Evolutionary conservation across 2,113 vertebrate genomes (phyloP), one percentile per base, ranked within the genome.

Genomic region (Mastomys coucha): DNA sequence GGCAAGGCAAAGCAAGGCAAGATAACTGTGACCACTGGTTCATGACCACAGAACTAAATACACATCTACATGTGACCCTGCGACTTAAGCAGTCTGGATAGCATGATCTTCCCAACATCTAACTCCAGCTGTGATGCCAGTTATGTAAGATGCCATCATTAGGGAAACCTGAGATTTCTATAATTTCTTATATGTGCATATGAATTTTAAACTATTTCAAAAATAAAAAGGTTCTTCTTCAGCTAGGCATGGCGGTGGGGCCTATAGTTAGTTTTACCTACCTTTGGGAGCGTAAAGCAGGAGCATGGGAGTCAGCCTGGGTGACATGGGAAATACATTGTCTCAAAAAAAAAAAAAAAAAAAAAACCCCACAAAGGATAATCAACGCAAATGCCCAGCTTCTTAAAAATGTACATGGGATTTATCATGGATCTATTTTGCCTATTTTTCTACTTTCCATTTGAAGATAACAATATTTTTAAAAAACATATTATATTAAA

Each of bases 1-100:
- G 69, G 86, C 60, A 94, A 94, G 63, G 26, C 67, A 70, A 70
- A 95, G 87, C 51, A 90, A 89, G 84, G 56, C 56, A 75, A 91
- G 72, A 96, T 90, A 87, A 58, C 13, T 69, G 53, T 60, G 51
- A 84, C 51, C 24, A 67, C 26, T 73, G 87, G 69, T 58, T 72
- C 24, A 31, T 8, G 95, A 39, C 51, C 36, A 87, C 33, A 36
- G 26, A 65, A 28, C 63, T 31, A 67, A 67, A 31, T 67, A 67
- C 12, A 67, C 28, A 67, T 45, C 9, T 1, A 5, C 5, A 51
- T 24, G 33, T 9, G 51, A 65, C 22, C 20, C 45, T 0, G 13
- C 14, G 53, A 73, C 58, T 58, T 22, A 17, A 13, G n/a, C 60
- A 75, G 69, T 36, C 20, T 56, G 17, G 76, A 39, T 56, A 78